Evolutionary conservation across 2,888 invertebrate species (phyloP), one percentile per base, ranked within the genome.

Genomic region (Scaptomyza polygonia): DNA sequence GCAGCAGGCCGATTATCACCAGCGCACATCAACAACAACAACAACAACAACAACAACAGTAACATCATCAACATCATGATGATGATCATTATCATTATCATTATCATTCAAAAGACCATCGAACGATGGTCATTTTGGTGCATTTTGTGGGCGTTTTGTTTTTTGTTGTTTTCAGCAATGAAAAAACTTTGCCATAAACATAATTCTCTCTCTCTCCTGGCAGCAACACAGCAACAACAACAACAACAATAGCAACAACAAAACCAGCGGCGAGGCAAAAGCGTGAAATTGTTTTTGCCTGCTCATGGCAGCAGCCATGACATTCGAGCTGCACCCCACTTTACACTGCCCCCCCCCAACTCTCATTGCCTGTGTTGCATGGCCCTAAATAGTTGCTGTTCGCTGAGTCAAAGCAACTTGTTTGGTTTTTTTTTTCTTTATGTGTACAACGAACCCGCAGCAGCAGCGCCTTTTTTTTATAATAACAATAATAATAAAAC

Each of bases 241-340:
- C 54, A 25, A 25, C 25, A 47, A 12, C 8, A 47, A 12, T 51
- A 47, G n/a, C 42, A 14, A 43, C 32, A 32, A 4, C 11, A 29
- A 39, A 36, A 42, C 9, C 47, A 29, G 16, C 12, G 40, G 45
- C 25, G 67, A 66, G 32, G 36, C 70, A 72, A 83, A 80, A 83
- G 86, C 84, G 86, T 78, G 81, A 86, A 81, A 82, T 84, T 81
- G 77, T 80, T 70, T 72, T 72, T 72, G 76, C 65, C 62, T 51
- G n/a, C n/a, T 55, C 58, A 48, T 40, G 44, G 63, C 67, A 67
- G 55, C 72, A 67, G 55, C 72, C 73, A 72, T 76, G 76, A 72
- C 76, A 77, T 68, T 78, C 79, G 56, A 61, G 61, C 40, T 40
- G 51, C 42, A 44, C 51, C 45, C 48, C 27, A 6, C 18, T 16